A percentile compares a stretch with the other conserved stretches of the same genome.
Evolutionary conservation across 1,140 invertebrate genomes (phyloP).

Genomic region (Euura lappo): DNA sequence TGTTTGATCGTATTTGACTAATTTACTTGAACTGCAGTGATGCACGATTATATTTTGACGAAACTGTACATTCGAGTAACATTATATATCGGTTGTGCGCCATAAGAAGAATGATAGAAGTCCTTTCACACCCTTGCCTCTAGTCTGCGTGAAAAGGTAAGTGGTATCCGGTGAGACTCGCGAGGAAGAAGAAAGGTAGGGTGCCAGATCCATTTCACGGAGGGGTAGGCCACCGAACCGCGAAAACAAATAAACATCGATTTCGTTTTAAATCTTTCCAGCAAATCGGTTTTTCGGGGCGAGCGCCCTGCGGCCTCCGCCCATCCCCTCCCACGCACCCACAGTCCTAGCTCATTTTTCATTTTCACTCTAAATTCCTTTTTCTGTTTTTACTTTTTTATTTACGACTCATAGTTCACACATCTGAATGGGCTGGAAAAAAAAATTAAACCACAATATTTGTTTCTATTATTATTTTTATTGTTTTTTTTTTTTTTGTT

Average conservation of each 20-base stretch:
- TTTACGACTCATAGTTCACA: no score
- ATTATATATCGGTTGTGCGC: not conserved
- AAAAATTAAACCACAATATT: no score
- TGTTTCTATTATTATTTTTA: no score
- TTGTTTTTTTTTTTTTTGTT: no score
- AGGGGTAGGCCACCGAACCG: conserved; percentile 20
- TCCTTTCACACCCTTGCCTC: not conserved
- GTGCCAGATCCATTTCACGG: conserved; percentile 28
- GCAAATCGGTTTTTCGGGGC: not conserved
- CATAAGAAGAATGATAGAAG: not conserved
- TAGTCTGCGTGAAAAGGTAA: not conserved
- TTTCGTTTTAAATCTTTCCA: conserved; percentile 15
- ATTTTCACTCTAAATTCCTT: not conserved
- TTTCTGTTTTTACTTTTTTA: no score
- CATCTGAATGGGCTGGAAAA: no score
- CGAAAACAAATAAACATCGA: conserved; percentile 27
- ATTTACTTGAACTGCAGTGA: no score
- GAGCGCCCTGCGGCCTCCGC: not conserved
- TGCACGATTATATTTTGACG: no score
- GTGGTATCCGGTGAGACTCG: not conserved
- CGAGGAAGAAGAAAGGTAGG: not conserved
- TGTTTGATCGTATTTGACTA: no score
- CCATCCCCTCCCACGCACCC: not conserved
- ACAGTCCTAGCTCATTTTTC: not conserved
- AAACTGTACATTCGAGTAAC: not conserved